Conservation (phyloP, 2,888 invertebrate species). For the Willowsia nigromaculata region DNA sequence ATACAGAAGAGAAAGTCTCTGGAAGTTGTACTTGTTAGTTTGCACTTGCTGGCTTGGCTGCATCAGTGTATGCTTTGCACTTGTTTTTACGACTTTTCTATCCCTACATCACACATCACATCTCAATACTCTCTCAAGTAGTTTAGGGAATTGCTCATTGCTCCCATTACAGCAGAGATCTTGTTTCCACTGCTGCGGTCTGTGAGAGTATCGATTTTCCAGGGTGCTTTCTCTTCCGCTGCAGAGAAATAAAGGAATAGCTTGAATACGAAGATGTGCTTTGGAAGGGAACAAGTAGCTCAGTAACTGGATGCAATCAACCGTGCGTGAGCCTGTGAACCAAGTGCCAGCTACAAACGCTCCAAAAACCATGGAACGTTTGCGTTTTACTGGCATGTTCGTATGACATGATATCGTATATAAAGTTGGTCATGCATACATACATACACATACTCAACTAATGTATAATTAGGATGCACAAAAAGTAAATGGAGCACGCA, state of each 20-base stretch:
- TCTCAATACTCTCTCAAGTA: slow-evolving; percentile 8
- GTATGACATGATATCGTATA: too few species aligned
- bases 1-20: slow-evolving; percentile 28
- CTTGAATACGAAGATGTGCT: not conserved
- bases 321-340: slow-evolving; percentile 1
- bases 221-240: slow-evolving; percentile 54
- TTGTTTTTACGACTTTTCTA: slow-evolving; percentile 5
- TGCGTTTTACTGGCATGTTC: too few species aligned
- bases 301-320: not conserved
- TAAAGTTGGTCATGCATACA: too few species aligned
- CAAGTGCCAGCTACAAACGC: too few species aligned
- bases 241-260: not conserved
- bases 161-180: slow-evolving; percentile 32
- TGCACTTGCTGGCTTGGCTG: slow-evolving; percentile 13
- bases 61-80: not conserved
- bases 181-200: slow-evolving; percentile 12
- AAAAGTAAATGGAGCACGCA: too few species aligned
- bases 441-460: too few species aligned
- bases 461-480: too few species aligned
- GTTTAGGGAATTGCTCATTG: slow-evolving; percentile 23
- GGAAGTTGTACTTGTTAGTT: slow-evolving; percentile 10
- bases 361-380: too few species aligned
- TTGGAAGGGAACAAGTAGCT: not conserved
- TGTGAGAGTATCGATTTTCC: slow-evolving; percentile 52
- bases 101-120: not conserved